Evolutionary conservation across 2,888 invertebrate genomes (phyloP), one percentile per base, ranked within the genome.

Genomic region (Aplocera efformata): DNA sequence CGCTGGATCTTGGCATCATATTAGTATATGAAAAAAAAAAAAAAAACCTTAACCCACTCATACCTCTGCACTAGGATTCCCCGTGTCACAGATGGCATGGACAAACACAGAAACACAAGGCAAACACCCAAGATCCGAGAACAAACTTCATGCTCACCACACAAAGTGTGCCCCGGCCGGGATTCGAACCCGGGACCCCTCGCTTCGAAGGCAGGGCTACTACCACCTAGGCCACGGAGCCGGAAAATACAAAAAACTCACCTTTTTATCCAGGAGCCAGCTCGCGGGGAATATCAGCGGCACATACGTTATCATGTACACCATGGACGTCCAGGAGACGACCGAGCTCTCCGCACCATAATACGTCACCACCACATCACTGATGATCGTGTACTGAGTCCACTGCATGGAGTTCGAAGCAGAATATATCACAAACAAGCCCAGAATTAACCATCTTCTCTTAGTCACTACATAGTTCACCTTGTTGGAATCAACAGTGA

Each of bases 281-380:
- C 98, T 97, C 8, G 95, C 98, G 1, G 99, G 99, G 67, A 99
- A 96, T 70, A 99, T 97, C 58, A 99, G 92, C 4, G 98, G 97
- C 73, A 99, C 96, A 77, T 99, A 99, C 1, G 94, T 91, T 56
- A 97, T 90, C 99, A 99, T 99, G 79, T 95, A 99, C 67, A 99
- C 92, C 94, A 99, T 97, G 5, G 98, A 97, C 1, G 98, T 96
- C 98, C 98, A 98, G 68, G 98, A 94, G 56, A 99, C 95, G 57
- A 91, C 83, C 11, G 90, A 90, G 17, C 90, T 90, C 17, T 89
- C 79, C 33, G 96, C 92, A 21, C 89, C 89, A 71, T 96, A 96
- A 75, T 95, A 96, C 33, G 90, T 89, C 59, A 79, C 86, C 47
- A 98, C 90, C 37, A 96, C 91, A 66, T 96, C 94, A 46, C 92